Evolutionary conservation across 2,888 invertebrate species (phyloP).

Genomic region (Tiphia femorata): DNA sequence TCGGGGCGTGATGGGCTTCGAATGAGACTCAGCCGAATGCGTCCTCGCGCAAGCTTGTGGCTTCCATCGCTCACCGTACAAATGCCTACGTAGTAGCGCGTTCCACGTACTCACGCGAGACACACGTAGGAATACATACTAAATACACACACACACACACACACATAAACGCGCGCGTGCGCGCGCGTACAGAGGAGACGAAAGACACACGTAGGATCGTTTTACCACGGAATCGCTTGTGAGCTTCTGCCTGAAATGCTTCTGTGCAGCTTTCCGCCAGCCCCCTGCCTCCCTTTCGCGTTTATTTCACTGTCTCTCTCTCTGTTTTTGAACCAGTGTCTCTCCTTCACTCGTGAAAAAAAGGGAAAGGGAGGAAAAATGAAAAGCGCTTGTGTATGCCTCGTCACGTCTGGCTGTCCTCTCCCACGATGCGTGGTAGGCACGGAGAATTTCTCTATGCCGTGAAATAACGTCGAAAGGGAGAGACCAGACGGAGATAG

Average conservation of each 20-base stretch:
- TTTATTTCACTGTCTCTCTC: constrained; percentile 12
- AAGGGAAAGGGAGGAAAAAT: too few species aligned
- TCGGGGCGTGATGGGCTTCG: constrained; percentile 33
- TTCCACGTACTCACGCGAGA: too few species aligned
- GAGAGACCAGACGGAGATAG: too few species aligned
- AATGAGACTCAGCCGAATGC: constrained; percentile 15
- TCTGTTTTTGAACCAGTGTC: constrained; percentile 16
- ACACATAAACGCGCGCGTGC: not conserved
- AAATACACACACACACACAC: not conserved
- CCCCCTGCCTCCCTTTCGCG: constrained; percentile 5
- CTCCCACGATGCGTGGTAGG: too few species aligned
- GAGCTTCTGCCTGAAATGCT: constrained; percentile 40
- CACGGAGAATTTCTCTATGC: too few species aligned
- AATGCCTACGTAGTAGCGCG: too few species aligned
- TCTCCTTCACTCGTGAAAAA: too few species aligned
- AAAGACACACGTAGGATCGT: constrained; percentile 12
- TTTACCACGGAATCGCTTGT: constrained; percentile 35
- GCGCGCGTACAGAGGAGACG: not conserved
- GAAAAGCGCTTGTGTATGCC: constrained; percentile 25
- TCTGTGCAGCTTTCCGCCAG: constrained; percentile 29
- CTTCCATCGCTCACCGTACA: constrained; percentile 39
- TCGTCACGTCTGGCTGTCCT: too few species aligned
- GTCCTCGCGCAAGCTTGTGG: constrained; percentile 37
- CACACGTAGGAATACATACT: constrained; percentile 21
- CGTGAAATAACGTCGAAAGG: too few species aligned